phyloP scores from a whole-genome alignment of 2,888 invertebrate genomes.

The Drosophila kambysellisi region DNA sequence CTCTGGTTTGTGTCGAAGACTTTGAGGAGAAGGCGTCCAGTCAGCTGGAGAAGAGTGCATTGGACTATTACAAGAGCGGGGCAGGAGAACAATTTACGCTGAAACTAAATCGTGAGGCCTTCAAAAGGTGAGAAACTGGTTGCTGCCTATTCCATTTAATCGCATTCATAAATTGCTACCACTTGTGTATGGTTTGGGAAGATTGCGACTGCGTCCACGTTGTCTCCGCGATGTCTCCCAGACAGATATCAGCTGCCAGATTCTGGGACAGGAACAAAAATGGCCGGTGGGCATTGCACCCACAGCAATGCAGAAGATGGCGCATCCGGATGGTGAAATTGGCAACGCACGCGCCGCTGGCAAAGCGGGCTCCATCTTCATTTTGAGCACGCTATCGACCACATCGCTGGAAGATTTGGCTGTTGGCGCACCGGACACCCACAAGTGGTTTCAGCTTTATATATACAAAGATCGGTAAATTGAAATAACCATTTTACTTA shows the following conservation, averaged over 20 bases:
- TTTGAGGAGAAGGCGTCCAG: slow-evolving; percentile 90
- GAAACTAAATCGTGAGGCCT: slow-evolving; percentile 90
- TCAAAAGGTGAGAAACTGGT: slow-evolving; percentile 85
- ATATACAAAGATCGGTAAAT: slow-evolving; percentile 92
- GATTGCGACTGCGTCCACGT: slow-evolving; percentile 91
- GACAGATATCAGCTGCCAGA: slow-evolving; percentile 87
- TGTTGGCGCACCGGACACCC: slow-evolving; percentile 89
- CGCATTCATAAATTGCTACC: background rate
- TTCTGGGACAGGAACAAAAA: slow-evolving; percentile 89
- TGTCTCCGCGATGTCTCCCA: slow-evolving; percentile 90
- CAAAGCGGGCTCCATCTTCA: slow-evolving; percentile 90
- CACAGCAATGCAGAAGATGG: slow-evolving; percentile 96
- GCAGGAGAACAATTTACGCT: slow-evolving; percentile 93
- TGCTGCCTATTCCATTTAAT: background rate
- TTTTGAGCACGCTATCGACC: slow-evolving; percentile 94
- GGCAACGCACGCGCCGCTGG: slow-evolving; percentile 95
- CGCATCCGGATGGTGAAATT: slow-evolving; percentile 94
- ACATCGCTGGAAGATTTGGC: slow-evolving; percentile 95
- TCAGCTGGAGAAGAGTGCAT: slow-evolving; percentile 88
- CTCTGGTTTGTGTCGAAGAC: slow-evolving; percentile 90
- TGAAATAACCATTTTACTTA: background rate
- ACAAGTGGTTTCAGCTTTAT: slow-evolving; percentile 97
- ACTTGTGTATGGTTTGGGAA: background rate
- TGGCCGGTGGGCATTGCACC: slow-evolving; percentile 94
- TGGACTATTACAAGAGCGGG: slow-evolving; percentile 95